phyloP scores from a whole-genome alignment of 2,113 vertebrate species.

The Oncorhynchus keta region DNA sequence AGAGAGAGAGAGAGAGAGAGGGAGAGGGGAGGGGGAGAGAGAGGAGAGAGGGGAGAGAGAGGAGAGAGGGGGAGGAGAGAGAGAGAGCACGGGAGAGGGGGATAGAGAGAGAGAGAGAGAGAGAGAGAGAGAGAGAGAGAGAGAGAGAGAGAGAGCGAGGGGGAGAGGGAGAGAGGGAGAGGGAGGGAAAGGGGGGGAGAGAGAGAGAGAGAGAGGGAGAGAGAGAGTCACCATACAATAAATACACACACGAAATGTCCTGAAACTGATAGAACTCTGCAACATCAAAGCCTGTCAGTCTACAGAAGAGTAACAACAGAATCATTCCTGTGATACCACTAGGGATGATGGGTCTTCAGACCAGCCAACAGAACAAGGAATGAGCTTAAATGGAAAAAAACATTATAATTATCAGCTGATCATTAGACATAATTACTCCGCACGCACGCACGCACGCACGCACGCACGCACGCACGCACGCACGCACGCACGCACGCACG shows the following conservation, averaged over 20 bases:
- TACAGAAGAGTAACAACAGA: not conserved
- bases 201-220: too few species aligned
- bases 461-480: too few species aligned
- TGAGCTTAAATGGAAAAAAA: too few species aligned
- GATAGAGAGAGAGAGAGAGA: too few species aligned
- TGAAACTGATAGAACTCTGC: not conserved
- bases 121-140: not conserved
- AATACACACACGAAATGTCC: not conserved
- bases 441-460: too few species aligned
- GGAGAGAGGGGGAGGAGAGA: too few species aligned
- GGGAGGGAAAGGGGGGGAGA: not conserved
- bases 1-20: not conserved
- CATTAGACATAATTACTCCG: conserved; percentile 36
- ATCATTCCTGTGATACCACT: conserved; percentile 6
- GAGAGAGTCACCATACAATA: not conserved
- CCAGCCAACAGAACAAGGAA: too few species aligned
- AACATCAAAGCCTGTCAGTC: not conserved
- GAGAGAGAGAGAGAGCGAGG: fast-evolving
- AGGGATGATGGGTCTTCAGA: conserved; percentile 6
- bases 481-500: fast-evolving
- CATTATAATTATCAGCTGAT: conserved; percentile 42
- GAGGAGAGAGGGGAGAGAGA: not conserved
- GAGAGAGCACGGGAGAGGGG: not conserved
- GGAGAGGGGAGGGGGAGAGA: not conserved
- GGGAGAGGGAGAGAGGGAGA: not conserved